These are phyloP conservation scores for Chydorus sphaericus DNA, from an alignment of 2,888 invertebrate species.

Conservation along the genomic window DNA sequence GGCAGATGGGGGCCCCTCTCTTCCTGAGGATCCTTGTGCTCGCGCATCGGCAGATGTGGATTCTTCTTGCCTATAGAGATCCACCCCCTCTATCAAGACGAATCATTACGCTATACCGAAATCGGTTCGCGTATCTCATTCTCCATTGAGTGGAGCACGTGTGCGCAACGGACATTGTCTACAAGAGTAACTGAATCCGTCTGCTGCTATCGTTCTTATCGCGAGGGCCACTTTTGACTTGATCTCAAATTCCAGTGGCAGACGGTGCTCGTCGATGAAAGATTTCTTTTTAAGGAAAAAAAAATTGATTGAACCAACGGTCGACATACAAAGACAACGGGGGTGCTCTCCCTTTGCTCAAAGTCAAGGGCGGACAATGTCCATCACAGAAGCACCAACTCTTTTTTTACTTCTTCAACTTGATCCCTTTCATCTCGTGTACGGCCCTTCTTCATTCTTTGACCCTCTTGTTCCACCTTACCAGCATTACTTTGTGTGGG, in stretches of 20 bases:
- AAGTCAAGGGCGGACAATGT: constrained; percentile 6
- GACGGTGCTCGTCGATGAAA: constrained; percentile 3
- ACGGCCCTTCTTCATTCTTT: neutral
- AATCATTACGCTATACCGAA: constrained; percentile 3
- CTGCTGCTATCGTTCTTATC: constrained; percentile 2
- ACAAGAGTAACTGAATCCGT: constrained; percentile 1
- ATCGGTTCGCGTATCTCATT: constrained; percentile 4
- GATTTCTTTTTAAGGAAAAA: neutral
- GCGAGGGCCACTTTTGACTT: neutral
- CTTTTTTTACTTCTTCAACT: neutral
- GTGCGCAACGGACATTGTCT: constrained; percentile 1
- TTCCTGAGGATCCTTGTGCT: neutral
- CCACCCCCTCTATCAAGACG: neutral
- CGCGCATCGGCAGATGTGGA: neutral
- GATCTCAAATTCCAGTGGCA: constrained; percentile 7
- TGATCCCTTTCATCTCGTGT: neutral
- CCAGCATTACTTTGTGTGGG: neutral
- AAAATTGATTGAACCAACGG: constrained; percentile 5
- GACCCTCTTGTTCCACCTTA: neutral
- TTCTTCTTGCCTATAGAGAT: neutral
- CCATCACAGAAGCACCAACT: constrained; percentile 6
- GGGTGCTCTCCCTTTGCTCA: neutral
- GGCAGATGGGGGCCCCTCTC: neutral
- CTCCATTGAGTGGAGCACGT: too few species aligned
- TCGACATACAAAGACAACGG: constrained; percentile 3